A percentile compares a stretch with the other conserved stretches of the same genome.
Evolutionary conservation across 2,888 invertebrate genomes (phyloP).

Genomic region (Craniophora ligustri): DNA sequence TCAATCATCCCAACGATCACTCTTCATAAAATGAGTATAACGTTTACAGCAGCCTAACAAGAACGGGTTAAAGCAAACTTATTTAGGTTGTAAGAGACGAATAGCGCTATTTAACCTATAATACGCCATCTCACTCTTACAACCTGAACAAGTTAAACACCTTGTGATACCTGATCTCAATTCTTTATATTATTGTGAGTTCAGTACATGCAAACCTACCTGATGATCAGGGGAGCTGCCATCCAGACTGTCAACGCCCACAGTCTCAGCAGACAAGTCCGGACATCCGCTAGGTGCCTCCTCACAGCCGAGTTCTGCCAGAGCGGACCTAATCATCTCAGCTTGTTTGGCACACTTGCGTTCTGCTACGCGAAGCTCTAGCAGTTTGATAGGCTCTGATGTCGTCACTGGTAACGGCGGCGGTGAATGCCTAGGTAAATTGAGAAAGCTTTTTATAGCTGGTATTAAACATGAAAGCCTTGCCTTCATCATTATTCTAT

Average conservation of each 20-base stretch:
- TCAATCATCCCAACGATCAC: background rate
- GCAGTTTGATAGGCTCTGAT: slow-evolving; percentile 91
- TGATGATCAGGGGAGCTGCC: slow-evolving; percentile 90
- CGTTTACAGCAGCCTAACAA: too few relatives aligned
- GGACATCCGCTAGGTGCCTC: slow-evolving; percentile 95
- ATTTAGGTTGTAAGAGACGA: too few relatives aligned
- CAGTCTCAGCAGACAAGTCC: slow-evolving; percentile 93
- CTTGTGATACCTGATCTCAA: too few relatives aligned
- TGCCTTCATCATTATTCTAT: too few relatives aligned
- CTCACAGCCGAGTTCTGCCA: slow-evolving; percentile 96
- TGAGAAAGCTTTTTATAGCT: too few relatives aligned
- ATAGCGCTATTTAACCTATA: too few relatives aligned
- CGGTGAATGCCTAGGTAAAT: slow-evolving; percentile 77
- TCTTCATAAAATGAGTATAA: background rate
- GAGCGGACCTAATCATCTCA: slow-evolving; percentile 94
- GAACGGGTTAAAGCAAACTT: too few relatives aligned
- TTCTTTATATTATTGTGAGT: too few relatives aligned
- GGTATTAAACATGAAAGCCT: too few relatives aligned
- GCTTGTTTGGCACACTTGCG: slow-evolving; percentile 94
- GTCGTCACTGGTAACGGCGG: slow-evolving; percentile 83
- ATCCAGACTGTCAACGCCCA: slow-evolving; percentile 89
- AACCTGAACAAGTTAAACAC: too few relatives aligned
- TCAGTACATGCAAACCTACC: slow-evolving; percentile 73
- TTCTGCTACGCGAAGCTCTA: slow-evolving; percentile 94
- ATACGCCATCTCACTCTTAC: too few relatives aligned